Evolutionary conservation across 30 jellyfish, hydroid and myxozoan species (phyloP).

Genomic region (Chironex yamaguchii): DNA sequence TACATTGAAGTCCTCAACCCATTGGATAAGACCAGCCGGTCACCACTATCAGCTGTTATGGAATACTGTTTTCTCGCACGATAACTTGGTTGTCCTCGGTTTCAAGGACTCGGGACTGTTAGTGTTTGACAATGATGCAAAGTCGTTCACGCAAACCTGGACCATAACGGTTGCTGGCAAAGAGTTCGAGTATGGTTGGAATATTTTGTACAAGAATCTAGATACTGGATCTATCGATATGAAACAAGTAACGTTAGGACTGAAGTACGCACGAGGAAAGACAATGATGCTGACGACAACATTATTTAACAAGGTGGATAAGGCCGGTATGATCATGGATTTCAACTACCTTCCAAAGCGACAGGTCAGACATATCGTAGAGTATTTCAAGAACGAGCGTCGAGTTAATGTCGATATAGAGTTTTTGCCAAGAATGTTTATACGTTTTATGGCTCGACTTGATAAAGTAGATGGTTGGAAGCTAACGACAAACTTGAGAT

Average conservation of each 20-base stretch:
- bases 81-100: conserved; percentile 46
- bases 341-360: conserved; percentile 87
- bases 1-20: conserved; percentile 38
- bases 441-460: conserved; percentile 62
- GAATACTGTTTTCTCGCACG: conserved; percentile 60
- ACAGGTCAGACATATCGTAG: conserved; percentile 59
- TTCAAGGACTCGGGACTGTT: conserved; percentile 58
- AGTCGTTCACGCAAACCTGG: conserved; percentile 62
- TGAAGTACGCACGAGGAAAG: conserved; percentile 69
- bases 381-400: conserved; percentile 47
- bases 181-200: conserved; percentile 90
- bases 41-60: too few species aligned
- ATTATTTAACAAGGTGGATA: conserved; percentile 44
- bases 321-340: conserved; percentile 63
- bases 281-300: conserved; percentile 68
- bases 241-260: conserved; percentile 58
- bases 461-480: conserved; percentile 77
- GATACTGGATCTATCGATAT: conserved; percentile 73
- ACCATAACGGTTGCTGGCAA: conserved; percentile 76
- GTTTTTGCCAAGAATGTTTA: conserved; percentile 94
- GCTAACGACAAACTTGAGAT: conserved; percentile 69
- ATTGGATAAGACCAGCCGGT: conserved; percentile 16
- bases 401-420: conserved; percentile 75
- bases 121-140: conserved; percentile 36
- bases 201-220: conserved; percentile 51